These are phyloP conservation scores for Styela clava DNA, from an alignment of 23 tunicate genomes.

Conservation along the genomic window DNA sequence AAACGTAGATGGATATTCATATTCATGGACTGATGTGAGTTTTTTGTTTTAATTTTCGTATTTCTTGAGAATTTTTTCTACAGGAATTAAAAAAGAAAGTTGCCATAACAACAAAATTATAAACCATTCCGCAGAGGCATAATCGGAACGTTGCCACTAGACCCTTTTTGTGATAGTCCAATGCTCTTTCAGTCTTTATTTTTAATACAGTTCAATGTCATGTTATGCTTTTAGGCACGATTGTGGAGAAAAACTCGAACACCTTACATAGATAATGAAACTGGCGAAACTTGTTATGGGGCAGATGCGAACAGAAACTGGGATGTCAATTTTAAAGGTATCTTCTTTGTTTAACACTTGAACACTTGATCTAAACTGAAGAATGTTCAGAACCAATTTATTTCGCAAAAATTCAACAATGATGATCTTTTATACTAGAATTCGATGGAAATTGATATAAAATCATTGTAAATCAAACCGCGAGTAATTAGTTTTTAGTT, in stretches of 20 bases:
- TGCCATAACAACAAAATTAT: too few relatives aligned
- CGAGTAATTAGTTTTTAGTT: too few relatives aligned
- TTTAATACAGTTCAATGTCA: not conserved
- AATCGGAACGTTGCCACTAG: too few relatives aligned
- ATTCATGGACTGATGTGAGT: slow-evolving; percentile 33
- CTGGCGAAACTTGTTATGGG: slow-evolving; percentile 40
- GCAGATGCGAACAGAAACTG: slow-evolving; percentile 69
- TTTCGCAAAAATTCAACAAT: too few relatives aligned
- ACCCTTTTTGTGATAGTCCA: not conserved
- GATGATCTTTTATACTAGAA: too few relatives aligned
- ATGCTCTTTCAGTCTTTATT: not conserved
- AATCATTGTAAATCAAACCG: too few relatives aligned
- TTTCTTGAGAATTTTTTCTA: too few relatives aligned
- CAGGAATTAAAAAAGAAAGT: too few relatives aligned
- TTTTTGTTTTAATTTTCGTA: not conserved
- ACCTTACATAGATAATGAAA: slow-evolving; percentile 4
- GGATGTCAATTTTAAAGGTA: slow-evolving; percentile 27
- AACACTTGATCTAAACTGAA: too few relatives aligned
- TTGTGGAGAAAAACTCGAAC: slow-evolving; percentile 14
- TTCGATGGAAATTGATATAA: too few relatives aligned
- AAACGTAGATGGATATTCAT: slow-evolving; percentile 55
- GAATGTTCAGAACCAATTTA: too few relatives aligned
- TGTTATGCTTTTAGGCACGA: not conserved
- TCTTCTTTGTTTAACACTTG: not conserved
- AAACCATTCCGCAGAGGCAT: too few relatives aligned